Evolutionary conservation across 2,113 vertebrate genomes (phyloP), one percentile per base, ranked within the genome.

Genomic region (Rattus rattus): DNA sequence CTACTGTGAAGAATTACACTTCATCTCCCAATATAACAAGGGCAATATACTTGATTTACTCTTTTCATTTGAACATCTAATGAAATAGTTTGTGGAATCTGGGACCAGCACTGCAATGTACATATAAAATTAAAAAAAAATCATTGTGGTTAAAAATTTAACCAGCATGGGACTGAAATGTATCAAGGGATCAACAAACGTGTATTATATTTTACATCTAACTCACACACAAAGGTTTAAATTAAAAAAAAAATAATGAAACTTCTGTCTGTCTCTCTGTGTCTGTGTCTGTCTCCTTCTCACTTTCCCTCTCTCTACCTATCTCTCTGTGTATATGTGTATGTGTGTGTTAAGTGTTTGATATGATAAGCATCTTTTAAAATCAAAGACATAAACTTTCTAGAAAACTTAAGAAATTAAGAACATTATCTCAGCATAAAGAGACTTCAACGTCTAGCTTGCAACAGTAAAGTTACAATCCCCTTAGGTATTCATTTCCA

Each of bases 61-160:
- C 36, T 94, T 80, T 94, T 96, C 88, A 90, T 80, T 77, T 95
- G 79, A 92, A 14, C 52, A 56, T 59, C 59, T 17, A 90, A 95
- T 76, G 8, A 96, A 95, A 24, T 30, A 69, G 8, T 93, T 94
- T 94, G 0, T 91, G 65, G 69, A 94, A 95, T 88, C 36, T 26
- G 8, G 65, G 2, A 59, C 5, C 14, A 65, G 33, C 22, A 11
- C 24, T 90, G 19, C 70, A 90, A 80, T n/a, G 24, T 13, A 69
- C 77, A 84, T 28, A 47, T 76, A 91, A 77, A 92, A 94, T 83
- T 91, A 69, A 91, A 88, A 86, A 63, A 90, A 94, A 72, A 1
- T 90, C 83, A 88, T 5, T 52, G 22, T 81, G 4, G 5, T 70
- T 94, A 93, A 89, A 87, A 75, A 0, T 70, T 49, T 87, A 93